Percentiles rank a stretch among this genome's conserved stretches.
These are phyloP conservation scores for Cebus imitator DNA, from an alignment of 2,113 vertebrate genomes.

Conservation along the genomic window DNA sequence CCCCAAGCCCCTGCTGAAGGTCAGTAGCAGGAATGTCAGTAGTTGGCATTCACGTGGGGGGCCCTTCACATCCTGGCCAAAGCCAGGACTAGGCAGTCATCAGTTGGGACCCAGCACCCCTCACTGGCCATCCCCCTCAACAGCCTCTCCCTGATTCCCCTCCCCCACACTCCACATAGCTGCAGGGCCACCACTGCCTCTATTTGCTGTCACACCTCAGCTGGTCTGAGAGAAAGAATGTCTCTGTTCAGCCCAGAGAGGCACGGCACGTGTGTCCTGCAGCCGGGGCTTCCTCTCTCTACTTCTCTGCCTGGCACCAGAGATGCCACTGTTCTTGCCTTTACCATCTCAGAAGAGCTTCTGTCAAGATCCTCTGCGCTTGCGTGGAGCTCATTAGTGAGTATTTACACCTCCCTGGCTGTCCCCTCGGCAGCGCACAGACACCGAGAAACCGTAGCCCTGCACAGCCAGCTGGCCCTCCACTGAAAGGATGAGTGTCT, in stretches of 20 bases:
- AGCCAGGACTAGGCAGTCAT: neutral
- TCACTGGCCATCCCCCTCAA: neutral
- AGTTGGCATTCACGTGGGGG: neutral
- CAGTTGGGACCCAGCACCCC: neutral
- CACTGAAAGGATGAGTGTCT: neutral
- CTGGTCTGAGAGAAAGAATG: neutral
- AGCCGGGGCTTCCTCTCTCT: accelerated
- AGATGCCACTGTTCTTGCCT: neutral
- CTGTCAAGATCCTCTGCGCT: neutral
- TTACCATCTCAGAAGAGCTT: neutral
- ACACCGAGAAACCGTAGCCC: neutral
- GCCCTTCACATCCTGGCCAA: neutral
- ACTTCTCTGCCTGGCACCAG: neutral
- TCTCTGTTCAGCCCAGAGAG: neutral
- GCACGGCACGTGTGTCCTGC: accelerated
- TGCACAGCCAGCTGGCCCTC: neutral
- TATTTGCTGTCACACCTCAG: neutral
- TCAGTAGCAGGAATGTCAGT: neutral
- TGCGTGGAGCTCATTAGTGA: neutral
- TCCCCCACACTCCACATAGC: neutral
- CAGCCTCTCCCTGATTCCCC: neutral
- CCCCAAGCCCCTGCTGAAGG: neutral
- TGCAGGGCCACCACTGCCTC: neutral
- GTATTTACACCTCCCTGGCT: neutral
- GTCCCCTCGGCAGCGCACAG: neutral